Percentiles rank a stretch among this genome's conserved stretches.
phyloP scores from a whole-genome alignment of 2,888 invertebrate genomes.

The Melanostoma mellinum region DNA sequence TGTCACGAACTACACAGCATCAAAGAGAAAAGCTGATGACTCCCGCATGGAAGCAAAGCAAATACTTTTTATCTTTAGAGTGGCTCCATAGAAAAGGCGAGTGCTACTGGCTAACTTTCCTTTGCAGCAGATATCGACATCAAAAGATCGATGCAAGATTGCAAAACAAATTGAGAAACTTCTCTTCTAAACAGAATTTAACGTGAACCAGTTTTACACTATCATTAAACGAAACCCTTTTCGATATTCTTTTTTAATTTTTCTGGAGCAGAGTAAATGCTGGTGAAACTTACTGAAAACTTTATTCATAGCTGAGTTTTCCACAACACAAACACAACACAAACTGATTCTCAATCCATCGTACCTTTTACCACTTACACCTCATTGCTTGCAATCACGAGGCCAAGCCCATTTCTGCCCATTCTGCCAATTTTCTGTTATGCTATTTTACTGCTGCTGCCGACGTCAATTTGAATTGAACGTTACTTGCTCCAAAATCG shows the following conservation, averaged over 20 bases:
- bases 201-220: neutral
- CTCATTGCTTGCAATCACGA: conserved; percentile 61
- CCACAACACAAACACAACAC: conserved; percentile 35
- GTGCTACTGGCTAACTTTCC: no score
- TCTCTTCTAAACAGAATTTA: neutral
- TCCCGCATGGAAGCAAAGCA: no score
- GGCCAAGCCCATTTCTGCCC: conserved; percentile 67
- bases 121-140: no score
- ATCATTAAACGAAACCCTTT: conserved; percentile 3
- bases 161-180: neutral
- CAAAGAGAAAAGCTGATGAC: no score
- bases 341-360: conserved; percentile 36
- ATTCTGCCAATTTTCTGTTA: conserved; percentile 42
- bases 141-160: no score
- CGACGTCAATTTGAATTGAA: conserved; percentile 69
- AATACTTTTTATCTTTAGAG: no score
- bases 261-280: neutral
- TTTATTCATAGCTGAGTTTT: conserved; percentile 7
- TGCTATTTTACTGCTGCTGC: conserved; percentile 14
- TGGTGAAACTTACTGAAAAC: conserved; percentile 7
- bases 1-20: no score
- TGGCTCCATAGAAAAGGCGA: no score
- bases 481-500: conserved; percentile 69
- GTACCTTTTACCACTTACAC: conserved; percentile 67
- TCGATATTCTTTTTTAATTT: neutral